Evolutionary conservation across 2,113 vertebrate species (phyloP), one percentile per base, ranked within the genome.

Genomic region (Spheniscus mendiculus): DNA sequence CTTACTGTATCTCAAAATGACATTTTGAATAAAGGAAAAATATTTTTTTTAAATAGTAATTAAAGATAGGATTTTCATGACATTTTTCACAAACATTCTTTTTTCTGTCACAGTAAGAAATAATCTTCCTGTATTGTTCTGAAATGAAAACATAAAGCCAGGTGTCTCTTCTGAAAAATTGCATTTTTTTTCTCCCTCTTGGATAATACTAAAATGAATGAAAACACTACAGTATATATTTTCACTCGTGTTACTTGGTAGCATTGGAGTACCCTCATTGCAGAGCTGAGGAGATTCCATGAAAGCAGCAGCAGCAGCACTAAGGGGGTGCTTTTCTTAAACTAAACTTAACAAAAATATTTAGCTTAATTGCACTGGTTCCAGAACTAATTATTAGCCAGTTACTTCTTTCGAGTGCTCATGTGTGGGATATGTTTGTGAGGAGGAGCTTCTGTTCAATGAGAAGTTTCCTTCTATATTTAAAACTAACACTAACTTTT

Each of bases 191-290:
- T 84, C 59, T 53, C 34, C 70, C 25, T 80, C 29, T 21, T 26
- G 40, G 11, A 7, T 59, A 23, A 27, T 34, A 12, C 19, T 56
- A 10, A 16, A 70, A 25, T 50, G 55, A 38, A 21, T 23, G 22
- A 89, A 83, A 94, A 16, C 27, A 62, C 30, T 22, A 9, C 27
- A 25, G 5, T 32, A 11, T 8, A 0, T 14, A 10, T 81, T 87
- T 87, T 26, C 45, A 5, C 19, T 72, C 3, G 0, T 19, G n/a
- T 72, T 55, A 10, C 25, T 34, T 29, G 29, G 52, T 67, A 32
- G 42, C 0, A 0, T 22, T 40, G 58, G 32, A 34, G 32, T 12
- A 5, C 10, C n/a, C 17, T 15, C 19, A 30, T 0, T 42, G 83
- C n/a, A 30, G 40, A 6, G 26, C 40, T 26, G 84, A 25, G 55